Evolutionary conservation across 2,888 invertebrate genomes (phyloP).

Genomic region (Argyra leucocephala): DNA sequence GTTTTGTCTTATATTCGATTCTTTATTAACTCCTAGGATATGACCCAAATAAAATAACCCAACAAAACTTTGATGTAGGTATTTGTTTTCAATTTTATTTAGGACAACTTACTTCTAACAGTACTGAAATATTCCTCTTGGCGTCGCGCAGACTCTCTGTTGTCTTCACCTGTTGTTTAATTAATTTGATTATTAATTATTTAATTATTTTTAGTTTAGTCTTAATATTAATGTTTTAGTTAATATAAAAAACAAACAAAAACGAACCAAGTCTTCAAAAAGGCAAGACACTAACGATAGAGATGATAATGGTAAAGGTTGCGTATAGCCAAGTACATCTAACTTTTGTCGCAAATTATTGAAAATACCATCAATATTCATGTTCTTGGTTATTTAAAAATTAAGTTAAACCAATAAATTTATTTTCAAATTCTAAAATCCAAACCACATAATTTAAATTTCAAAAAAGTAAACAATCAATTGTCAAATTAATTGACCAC

Average conservation of each 20-base stretch:
- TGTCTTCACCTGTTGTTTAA: constrained; percentile 52
- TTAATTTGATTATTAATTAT: not conserved
- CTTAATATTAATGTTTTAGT: too few species aligned
- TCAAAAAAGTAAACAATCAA: not conserved
- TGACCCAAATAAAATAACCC: not conserved
- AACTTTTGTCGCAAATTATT: constrained; percentile 54
- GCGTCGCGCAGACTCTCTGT: constrained; percentile 79
- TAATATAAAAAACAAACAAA: too few species aligned
- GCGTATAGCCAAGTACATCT: constrained; percentile 73
- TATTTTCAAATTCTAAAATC: not conserved
- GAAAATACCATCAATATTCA: constrained; percentile 34
- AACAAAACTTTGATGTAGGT: not conserved
- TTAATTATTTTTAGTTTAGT: too few species aligned
- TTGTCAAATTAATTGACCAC: not conserved
- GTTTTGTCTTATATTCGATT: not conserved
- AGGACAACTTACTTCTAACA: constrained; percentile 48
- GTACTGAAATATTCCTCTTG: constrained; percentile 63
- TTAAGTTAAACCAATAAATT: not conserved
- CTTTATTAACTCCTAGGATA: not conserved
- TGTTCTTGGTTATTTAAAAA: constrained; percentile 13
- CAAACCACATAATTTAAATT: not conserved
- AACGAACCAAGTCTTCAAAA: not conserved
- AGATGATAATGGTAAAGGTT: constrained; percentile 63
- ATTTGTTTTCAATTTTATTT: not conserved
- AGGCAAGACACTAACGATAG: constrained; percentile 36